Evolutionary conservation across 53 echinoderm and acorn worm genomes (phyloP).

Genomic region (Henricia sp.): DNA sequence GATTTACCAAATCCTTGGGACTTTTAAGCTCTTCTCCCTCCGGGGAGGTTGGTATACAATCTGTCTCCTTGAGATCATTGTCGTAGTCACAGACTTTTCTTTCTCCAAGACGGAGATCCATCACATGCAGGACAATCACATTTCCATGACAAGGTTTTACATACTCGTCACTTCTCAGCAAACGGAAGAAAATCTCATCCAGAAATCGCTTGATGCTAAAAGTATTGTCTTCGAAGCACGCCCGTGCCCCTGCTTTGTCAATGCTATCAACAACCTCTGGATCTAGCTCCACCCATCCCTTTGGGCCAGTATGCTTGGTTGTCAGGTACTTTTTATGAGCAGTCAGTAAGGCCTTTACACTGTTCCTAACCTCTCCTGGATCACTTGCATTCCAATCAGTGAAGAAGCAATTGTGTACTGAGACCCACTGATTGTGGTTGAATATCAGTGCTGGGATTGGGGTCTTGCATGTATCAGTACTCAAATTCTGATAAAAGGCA

Average conservation of each 20-base stretch:
- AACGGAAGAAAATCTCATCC: conserved; percentile 37
- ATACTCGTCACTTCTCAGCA: not conserved
- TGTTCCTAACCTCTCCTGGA: not conserved
- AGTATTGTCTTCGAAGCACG: conserved; percentile 31
- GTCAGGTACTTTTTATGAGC: no score
- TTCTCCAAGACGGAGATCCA: conserved; percentile 35
- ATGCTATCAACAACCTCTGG: conserved; percentile 39
- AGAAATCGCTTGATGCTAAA: conserved; percentile 24
- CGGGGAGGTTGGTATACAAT: conserved; percentile 53
- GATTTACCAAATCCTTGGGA: conserved; percentile 43
- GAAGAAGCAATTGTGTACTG: conserved; percentile 43
- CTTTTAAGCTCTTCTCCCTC: conserved; percentile 6
- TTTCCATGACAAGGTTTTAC: not conserved
- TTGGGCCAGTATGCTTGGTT: conserved; percentile 8
- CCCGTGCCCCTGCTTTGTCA: not conserved
- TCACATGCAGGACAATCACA: conserved; percentile 29
- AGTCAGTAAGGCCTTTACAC: conserved; percentile 9
- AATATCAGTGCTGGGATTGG: conserved; percentile 17
- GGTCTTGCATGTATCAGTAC: not conserved
- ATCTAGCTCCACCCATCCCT: conserved; percentile 26
- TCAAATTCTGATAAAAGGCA: conserved; percentile 43
- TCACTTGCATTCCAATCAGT: not conserved
- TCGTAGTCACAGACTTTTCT: conserved; percentile 16
- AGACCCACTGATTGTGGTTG: conserved; percentile 27
- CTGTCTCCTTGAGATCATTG: not conserved